phyloP scores from a whole-genome alignment of 2,797 vertebrate genomes.

The Sciurus carolinensis region DNA sequence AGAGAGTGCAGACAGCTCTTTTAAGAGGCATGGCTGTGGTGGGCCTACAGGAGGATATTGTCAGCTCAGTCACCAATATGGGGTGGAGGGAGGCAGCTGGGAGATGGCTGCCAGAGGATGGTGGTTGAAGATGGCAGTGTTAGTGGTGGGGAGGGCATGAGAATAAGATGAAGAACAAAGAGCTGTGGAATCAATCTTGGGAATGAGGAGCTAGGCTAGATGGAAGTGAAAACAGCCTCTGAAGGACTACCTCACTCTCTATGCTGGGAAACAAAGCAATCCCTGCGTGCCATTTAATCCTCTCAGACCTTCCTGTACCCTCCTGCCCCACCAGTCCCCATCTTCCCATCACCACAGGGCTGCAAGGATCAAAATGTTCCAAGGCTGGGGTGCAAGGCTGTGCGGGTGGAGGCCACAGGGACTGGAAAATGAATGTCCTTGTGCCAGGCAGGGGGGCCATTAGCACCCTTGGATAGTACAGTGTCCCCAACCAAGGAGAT shows the following conservation, averaged over 20 bases:
- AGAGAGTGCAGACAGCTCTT: slow-evolving; percentile 68
- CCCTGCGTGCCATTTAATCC: background rate
- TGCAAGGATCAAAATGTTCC: slow-evolving; percentile 61
- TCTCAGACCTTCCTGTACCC: background rate
- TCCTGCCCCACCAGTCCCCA: background rate
- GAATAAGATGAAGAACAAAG: background rate
- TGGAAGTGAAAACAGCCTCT: background rate
- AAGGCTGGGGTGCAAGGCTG: slow-evolving; percentile 32
- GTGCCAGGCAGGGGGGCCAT: slow-evolving; percentile 65
- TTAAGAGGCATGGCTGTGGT: slow-evolving; percentile 25
- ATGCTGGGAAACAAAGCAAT: background rate
- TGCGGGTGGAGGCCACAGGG: background rate
- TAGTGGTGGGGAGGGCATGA: background rate
- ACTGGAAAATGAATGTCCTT: slow-evolving; percentile 63
- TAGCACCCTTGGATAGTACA: slow-evolving; percentile 63
- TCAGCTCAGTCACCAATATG: background rate
- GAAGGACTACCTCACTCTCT: background rate
- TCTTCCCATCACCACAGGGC: background rate
- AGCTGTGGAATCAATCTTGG: background rate
- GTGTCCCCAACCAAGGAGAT: background rate
- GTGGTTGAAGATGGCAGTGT: background rate
- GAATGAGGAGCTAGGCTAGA: background rate
- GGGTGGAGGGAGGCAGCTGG: background rate
- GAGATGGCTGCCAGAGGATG: background rate
- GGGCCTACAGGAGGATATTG: background rate